Conservation (phyloP, 2,888 invertebrate genomes). For the Ophioninae sp. region DNA sequence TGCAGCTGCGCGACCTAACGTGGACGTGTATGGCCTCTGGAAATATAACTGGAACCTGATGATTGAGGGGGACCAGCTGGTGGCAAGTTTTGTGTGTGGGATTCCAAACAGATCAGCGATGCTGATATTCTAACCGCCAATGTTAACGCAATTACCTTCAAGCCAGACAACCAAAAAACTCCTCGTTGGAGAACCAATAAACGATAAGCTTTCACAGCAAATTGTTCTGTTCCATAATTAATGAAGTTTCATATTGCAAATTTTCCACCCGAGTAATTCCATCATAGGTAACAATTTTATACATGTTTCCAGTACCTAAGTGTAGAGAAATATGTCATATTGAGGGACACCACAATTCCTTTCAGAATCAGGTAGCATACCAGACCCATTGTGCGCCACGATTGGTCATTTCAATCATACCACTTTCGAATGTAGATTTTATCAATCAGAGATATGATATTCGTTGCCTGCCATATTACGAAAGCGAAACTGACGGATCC, state of each 20-base stretch:
- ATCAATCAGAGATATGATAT: background rate
- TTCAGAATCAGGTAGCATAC: background rate
- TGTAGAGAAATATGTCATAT: background rate
- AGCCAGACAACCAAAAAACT: constrained; percentile 10
- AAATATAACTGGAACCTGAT: constrained; percentile 9
- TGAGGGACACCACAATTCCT: background rate
- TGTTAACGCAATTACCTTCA: constrained; percentile 15
- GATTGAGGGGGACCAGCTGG: constrained; percentile 20
- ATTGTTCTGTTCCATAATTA: background rate
- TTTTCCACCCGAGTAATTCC: background rate
- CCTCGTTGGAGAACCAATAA: constrained; percentile 19
- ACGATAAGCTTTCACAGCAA: background rate
- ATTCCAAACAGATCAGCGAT: constrained; percentile 6
- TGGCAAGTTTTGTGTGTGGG: constrained; percentile 19
- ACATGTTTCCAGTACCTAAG: background rate
- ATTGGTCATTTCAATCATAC: background rate
- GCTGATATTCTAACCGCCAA: background rate
- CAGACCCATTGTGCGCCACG: background rate
- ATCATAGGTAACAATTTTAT: background rate
- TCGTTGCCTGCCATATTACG: background rate
- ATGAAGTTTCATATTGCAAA: background rate
- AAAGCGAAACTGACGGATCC: background rate
- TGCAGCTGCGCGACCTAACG: constrained; percentile 45
- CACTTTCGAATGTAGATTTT: background rate
- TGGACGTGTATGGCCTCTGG: background rate